Percentiles rank a stretch among this genome's conserved stretches.
These are phyloP conservation scores for Herpetotheres cachinnans DNA, from an alignment of 2,113 vertebrate genomes.

Conservation along the genomic window DNA sequence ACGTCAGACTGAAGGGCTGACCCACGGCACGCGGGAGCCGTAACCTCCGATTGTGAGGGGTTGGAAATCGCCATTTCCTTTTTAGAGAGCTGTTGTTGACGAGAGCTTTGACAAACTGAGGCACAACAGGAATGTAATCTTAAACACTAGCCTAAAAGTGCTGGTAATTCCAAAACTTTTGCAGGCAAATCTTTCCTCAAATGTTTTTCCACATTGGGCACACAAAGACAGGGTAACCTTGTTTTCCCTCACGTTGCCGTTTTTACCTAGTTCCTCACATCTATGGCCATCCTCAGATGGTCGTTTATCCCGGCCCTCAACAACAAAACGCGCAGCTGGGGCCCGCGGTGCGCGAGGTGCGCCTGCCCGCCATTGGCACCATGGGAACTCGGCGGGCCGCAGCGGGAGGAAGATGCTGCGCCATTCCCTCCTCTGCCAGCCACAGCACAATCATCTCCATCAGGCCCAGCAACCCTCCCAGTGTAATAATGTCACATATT, in stretches of 20 bases:
- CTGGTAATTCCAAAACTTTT: no score
- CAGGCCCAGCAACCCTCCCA: accelerated
- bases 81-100: no score
- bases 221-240: neutral
- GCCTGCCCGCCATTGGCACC: accelerated
- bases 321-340: neutral
- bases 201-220: neutral
- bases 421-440: no score
- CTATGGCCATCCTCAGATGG: accelerated
- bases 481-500: no score
- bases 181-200: neutral
- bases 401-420: accelerated
- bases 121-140: neutral
- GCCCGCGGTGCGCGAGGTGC: accelerated
- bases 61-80: neutral
- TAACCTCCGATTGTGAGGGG: accelerated
- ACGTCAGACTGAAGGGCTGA: accelerated
- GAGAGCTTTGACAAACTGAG: neutral
- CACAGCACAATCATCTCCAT: neutral
- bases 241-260: accelerated
- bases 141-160: neutral
- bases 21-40: neutral
- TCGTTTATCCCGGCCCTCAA: no score
- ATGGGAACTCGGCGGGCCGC: accelerated
- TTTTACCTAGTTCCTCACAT: neutral